phyloP scores from a whole-genome alignment of 2,888 invertebrate species.

The Baronia brevicornis region DNA sequence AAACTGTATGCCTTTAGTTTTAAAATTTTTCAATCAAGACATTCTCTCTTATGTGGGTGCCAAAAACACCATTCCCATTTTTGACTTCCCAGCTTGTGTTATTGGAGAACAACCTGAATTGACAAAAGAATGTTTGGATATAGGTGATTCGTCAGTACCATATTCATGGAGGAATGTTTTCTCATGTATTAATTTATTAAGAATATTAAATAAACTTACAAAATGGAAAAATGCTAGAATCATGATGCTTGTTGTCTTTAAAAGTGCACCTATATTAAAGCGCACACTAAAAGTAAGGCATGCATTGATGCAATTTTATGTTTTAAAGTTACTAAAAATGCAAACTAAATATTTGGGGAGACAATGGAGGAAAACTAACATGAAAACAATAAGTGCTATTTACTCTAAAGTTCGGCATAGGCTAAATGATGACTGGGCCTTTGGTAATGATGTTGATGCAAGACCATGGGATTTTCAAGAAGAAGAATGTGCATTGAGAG shows the following conservation, averaged over 20 bases:
- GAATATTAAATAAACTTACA: conserved; percentile 97
- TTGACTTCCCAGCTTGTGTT: conserved; percentile 97
- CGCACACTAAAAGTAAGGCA: conserved; percentile 96
- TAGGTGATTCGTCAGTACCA: conserved; percentile 84
- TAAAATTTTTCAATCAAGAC: conserved; percentile 99
- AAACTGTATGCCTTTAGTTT: conserved; percentile 97
- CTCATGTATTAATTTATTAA: conserved; percentile 95
- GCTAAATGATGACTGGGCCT: conserved; percentile 99
- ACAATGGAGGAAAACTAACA: conserved; percentile 99
- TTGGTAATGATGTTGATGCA: conserved; percentile 98
- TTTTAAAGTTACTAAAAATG: conserved; percentile 98
- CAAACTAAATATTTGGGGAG: conserved; percentile 99
- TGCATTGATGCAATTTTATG: conserved; percentile 98
- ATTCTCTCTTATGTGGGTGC: conserved; percentile 95
- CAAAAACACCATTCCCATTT: conserved; percentile 93
- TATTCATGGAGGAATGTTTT: conserved; percentile 99
- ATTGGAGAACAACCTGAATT: conserved; percentile 96
- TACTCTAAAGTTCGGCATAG: conserved; percentile 97
- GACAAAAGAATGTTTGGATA: conserved; percentile 92
- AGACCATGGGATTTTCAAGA: conserved; percentile 99
- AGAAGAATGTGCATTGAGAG: conserved; percentile 95
- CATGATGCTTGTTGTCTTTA: conserved; percentile 99
- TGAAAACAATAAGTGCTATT: conserved; percentile 99
- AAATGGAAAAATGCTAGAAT: conserved; percentile 99
- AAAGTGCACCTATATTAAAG: conserved; percentile 98